phyloP scores from a whole-genome alignment of 2,888 invertebrate species.

The Phania funesta region DNA sequence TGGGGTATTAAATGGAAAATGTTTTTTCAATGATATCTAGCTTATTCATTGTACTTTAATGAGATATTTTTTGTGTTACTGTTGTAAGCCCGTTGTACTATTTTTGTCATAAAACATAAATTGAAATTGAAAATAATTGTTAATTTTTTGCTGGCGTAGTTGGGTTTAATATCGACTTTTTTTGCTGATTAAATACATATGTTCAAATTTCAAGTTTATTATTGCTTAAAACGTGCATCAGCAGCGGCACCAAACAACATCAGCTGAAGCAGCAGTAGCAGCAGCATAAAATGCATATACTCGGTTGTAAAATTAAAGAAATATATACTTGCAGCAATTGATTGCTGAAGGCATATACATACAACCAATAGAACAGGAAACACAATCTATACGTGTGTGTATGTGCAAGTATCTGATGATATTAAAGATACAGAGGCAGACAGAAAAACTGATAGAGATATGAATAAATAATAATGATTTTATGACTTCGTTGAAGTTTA shows the following conservation, averaged over 20 bases:
- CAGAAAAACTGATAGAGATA: slow-evolving; percentile 17
- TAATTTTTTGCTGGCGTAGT: slow-evolving; percentile 10
- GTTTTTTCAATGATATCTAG: slow-evolving; percentile 16
- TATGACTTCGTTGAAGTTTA: slow-evolving; percentile 15
- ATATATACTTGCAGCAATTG: slow-evolving; percentile 51
- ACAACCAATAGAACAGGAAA: slow-evolving; percentile 43
- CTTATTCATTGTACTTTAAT: slow-evolving; percentile 49
- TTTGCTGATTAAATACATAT: slow-evolving; percentile 68
- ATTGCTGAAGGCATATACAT: slow-evolving; percentile 43
- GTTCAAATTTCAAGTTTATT: slow-evolving; percentile 67
- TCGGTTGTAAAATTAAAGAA: slow-evolving; percentile 13
- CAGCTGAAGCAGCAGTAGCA: neutral
- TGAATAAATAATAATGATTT: slow-evolving; percentile 52
- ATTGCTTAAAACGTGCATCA: slow-evolving; percentile 58
- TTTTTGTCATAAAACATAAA: slow-evolving; percentile 53
- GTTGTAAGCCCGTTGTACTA: slow-evolving; percentile 26
- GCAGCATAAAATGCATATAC: slow-evolving; percentile 10
- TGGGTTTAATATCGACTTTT: slow-evolving; percentile 58
- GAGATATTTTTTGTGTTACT: slow-evolving; percentile 52
- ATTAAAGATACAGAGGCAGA: slow-evolving; percentile 2
- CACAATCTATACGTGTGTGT: slow-evolving; percentile 5
- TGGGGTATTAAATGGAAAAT: slow-evolving; percentile 24
- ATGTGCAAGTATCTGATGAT: slow-evolving; percentile 43
- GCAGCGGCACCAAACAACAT: slow-evolving; percentile 19
- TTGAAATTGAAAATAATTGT: slow-evolving; percentile 66